Percentiles rank a stretch among this genome's conserved stretches.
These are phyloP conservation scores for Spermophilus dauricus DNA, from an alignment of 2,113 vertebrate species.

Conservation along the genomic window DNA sequence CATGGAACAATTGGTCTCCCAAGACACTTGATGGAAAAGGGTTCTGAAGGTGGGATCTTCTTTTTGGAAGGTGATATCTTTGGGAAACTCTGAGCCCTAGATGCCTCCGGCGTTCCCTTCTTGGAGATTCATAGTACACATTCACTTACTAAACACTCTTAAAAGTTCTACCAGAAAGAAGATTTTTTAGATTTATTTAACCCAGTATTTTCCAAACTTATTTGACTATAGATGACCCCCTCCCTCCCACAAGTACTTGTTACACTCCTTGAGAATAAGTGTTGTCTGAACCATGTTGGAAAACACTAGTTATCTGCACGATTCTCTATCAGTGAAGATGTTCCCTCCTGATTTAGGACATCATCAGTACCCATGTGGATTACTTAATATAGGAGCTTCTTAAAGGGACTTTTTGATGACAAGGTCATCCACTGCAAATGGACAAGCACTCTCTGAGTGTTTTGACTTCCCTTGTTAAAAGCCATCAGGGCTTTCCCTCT, in stretches of 20 bases:
- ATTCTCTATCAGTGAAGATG: neutral
- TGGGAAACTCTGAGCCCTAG: neutral
- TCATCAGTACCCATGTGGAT: neutral
- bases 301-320: neutral
- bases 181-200: neutral
- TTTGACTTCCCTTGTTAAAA: neutral
- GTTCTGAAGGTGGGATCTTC: neutral
- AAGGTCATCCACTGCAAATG: neutral
- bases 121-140: neutral
- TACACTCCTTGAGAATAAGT: neutral
- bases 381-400: neutral
- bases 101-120: neutral
- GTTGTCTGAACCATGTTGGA: neutral
- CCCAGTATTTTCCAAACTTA: neutral
- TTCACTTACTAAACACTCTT: constrained; percentile 25
- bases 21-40: neutral
- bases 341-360: neutral
- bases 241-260: neutral
- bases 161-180: constrained; percentile 15
- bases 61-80: neutral
- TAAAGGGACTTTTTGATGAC: neutral
- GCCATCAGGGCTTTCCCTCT: neutral
- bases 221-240: neutral
- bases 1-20: neutral
- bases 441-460: neutral